phyloP scores from a whole-genome alignment of 2,113 vertebrate species.

The Amblyopsis rosae region DNA sequence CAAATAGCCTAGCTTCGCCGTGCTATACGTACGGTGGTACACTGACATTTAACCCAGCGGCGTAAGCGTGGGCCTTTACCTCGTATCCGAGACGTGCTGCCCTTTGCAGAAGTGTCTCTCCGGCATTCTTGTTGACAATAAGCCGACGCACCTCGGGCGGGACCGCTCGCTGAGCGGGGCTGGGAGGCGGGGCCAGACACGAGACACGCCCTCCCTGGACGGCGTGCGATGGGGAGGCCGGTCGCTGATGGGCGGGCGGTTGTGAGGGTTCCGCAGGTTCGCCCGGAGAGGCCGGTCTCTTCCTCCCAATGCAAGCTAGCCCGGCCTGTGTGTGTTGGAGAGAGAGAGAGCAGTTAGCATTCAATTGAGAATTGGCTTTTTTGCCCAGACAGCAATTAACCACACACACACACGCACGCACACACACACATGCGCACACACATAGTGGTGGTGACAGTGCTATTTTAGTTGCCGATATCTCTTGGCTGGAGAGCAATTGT shows the following conservation, averaged over 20 bases:
- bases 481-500: too few relatives aligned
- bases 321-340: conserved; percentile 66
- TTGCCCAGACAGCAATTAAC: conserved; percentile 32
- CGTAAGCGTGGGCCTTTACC: conserved; percentile 61
- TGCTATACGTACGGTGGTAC: too few relatives aligned
- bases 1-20: too few relatives aligned
- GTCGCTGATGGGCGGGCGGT: conserved; percentile 36
- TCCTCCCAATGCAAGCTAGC: conserved; percentile 53
- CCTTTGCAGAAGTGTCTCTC: conserved; percentile 93
- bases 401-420: conserved; percentile 9
- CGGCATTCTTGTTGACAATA: conserved; percentile 94
- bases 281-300: conserved; percentile 72
- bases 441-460: neutral
- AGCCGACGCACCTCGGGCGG: conserved; percentile 89
- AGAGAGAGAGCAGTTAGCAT: conserved; percentile 20
- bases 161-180: conserved; percentile 75
- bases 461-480: too few relatives aligned
- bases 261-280: conserved; percentile 74
- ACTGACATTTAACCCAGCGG: too few relatives aligned
- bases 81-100: conserved; percentile 91
- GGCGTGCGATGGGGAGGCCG: conserved; percentile 57
- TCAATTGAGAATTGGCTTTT: conserved; percentile 14
- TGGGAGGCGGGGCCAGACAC: too few relatives aligned
- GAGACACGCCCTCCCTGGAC: neutral
- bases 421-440: neutral